Evolutionary conservation across 2,113 vertebrate species (phyloP).

Genomic region (Hippoglossus stenolepis): DNA sequence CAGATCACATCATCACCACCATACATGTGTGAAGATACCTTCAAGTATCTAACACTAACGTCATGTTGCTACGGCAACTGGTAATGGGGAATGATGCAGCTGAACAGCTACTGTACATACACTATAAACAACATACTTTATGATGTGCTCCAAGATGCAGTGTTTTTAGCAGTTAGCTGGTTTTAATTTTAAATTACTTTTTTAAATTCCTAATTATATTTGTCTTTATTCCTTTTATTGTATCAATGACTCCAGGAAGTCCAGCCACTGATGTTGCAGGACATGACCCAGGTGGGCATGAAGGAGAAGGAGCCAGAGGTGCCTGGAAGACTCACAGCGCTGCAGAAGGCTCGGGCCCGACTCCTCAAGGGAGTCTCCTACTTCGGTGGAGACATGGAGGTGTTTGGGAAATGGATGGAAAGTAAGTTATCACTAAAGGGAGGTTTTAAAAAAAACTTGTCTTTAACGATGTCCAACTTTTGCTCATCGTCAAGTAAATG

Average conservation of each 20-base stretch:
- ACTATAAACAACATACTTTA: no score
- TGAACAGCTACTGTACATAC: no score
- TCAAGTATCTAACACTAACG: no score
- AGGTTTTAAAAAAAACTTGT: background rate
- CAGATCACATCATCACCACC: no score
- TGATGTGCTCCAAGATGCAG: no score
- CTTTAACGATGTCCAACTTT: background rate
- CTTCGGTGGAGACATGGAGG: conserved; percentile 81
- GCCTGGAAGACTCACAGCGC: background rate
- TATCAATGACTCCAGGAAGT: conserved; percentile 66
- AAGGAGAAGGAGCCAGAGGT: conserved; percentile 15
- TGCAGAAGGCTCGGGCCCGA: conserved; percentile 38
- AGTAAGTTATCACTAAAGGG: conserved; percentile 62
- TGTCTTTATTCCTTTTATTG: no score
- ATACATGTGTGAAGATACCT: background rate
- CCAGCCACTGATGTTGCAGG: conserved; percentile 74
- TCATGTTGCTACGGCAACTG: background rate
- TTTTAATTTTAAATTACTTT: no score
- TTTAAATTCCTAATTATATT: no score
- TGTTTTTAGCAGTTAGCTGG: no score
- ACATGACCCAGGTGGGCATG: conserved; percentile 1
- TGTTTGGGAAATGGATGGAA: conserved; percentile 83
- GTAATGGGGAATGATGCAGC: no score
- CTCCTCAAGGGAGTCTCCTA: conserved; percentile 73
- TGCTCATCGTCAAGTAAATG: background rate